These are phyloP conservation scores for Apamea crenata DNA, from an alignment of 2,888 invertebrate species.

Conservation along the genomic window DNA sequence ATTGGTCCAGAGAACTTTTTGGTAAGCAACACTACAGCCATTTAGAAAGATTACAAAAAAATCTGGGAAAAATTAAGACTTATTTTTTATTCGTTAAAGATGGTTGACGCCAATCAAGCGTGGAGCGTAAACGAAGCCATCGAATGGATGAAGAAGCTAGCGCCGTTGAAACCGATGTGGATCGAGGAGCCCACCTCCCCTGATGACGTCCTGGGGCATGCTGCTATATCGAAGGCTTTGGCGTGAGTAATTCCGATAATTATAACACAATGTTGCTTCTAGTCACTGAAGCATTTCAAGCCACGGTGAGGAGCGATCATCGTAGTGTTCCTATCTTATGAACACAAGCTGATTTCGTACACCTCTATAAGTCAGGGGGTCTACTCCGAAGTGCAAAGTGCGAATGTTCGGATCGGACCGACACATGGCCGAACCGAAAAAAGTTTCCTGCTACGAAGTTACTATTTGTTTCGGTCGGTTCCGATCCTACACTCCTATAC, in stretches of 20 bases:
- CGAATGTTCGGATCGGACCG: too few species aligned
- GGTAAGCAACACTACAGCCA: conserved; percentile 84
- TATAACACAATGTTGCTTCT: not conserved
- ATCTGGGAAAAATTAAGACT: not conserved
- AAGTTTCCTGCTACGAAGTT: too few species aligned
- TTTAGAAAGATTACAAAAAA: not conserved
- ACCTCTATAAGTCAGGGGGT: too few species aligned
- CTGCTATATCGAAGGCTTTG: conserved; percentile 93
- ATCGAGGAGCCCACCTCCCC: conserved; percentile 98
- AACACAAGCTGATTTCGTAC: not conserved
- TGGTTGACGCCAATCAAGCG: conserved; percentile 97
- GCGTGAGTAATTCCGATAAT: conserved; percentile 73
- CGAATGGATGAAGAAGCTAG: conserved; percentile 95
- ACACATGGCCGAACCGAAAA: too few species aligned
- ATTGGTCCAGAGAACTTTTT: conserved; percentile 94
- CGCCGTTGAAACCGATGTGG: conserved; percentile 94
- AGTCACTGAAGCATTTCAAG: not conserved
- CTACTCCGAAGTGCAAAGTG: too few species aligned
- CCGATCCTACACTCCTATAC: too few species aligned
- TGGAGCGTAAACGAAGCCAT: conserved; percentile 97
- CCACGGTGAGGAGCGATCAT: too few species aligned
- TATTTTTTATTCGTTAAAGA: conserved; percentile 82
- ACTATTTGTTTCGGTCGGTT: too few species aligned
- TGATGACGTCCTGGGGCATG: conserved; percentile 97
- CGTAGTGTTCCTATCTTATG: too few species aligned